Conservation (phyloP, 2,797 vertebrate genomes). For the Furcifer pardalis region DNA sequence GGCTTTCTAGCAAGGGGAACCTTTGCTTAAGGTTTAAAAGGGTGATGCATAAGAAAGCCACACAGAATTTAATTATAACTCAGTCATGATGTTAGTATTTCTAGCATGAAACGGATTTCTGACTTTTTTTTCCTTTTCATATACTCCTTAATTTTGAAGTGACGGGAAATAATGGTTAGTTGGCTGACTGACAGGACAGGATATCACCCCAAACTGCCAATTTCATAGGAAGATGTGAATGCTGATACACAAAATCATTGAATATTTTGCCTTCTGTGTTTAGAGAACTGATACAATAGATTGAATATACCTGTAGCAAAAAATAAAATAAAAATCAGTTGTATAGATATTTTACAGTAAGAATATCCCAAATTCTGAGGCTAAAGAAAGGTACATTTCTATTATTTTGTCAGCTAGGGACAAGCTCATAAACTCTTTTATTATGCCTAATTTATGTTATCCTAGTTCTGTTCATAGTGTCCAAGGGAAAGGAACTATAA, state of each 20-base stretch:
- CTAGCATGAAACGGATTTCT: background rate
- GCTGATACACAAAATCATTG: background rate
- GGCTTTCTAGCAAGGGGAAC: no score
- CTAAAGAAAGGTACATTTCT: background rate
- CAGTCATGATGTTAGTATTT: background rate
- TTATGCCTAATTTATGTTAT: background rate
- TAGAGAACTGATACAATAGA: no score
- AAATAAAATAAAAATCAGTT: no score
- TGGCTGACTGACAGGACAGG: background rate
- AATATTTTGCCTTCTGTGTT: no score
- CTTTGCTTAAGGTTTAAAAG: background rate
- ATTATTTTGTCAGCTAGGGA: background rate
- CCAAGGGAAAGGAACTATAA: background rate
- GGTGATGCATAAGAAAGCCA: background rate
- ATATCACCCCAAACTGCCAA: background rate
- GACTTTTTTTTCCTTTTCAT: background rate
- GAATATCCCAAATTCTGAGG: background rate
- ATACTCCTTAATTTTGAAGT: background rate
- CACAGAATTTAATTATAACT: conserved; percentile 1
- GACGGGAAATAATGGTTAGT: background rate
- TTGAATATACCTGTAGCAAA: no score
- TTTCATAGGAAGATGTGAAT: background rate
- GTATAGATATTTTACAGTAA: background rate
- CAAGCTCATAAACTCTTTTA: background rate
- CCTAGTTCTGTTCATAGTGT: background rate